Percentiles rank a stretch among this genome's conserved stretches.
These are phyloP conservation scores for Mystacides longicornis DNA, from an alignment of 2,888 invertebrate genomes.

Conservation along the genomic window DNA sequence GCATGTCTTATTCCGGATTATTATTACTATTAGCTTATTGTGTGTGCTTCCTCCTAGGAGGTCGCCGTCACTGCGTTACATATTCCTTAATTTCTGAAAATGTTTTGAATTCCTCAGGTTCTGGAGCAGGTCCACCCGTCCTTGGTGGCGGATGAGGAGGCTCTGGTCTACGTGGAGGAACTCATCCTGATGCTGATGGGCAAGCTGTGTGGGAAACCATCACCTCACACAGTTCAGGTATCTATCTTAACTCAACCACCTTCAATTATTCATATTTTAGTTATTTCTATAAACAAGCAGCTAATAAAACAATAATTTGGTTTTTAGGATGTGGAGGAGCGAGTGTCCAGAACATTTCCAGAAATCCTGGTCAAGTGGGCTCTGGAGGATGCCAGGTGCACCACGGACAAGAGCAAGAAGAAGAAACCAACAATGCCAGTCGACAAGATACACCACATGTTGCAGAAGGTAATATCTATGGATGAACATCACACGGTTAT, in stretches of 20 bases:
- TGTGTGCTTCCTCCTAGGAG: too few species aligned
- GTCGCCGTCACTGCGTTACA: too few species aligned
- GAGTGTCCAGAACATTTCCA: slow-evolving; percentile 89
- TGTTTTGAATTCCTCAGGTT: slow-evolving; percentile 52
- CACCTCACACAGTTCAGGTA: slow-evolving; percentile 72
- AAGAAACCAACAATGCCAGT: slow-evolving; percentile 66
- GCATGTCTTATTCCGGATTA: too few species aligned
- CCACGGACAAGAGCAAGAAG: slow-evolving; percentile 71
- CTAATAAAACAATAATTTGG: too few species aligned
- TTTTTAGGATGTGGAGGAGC: slow-evolving; percentile 82
- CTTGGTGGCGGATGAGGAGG: slow-evolving; percentile 78
- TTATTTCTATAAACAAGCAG: too few species aligned
- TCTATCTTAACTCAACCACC: too few species aligned
- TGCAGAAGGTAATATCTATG: slow-evolving; percentile 58
- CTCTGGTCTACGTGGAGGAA: slow-evolving; percentile 86
- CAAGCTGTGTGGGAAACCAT: slow-evolving; percentile 79
- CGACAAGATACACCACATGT: slow-evolving; percentile 81
- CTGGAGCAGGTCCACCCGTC: slow-evolving; percentile 87
- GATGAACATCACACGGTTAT: not conserved
- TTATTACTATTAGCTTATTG: too few species aligned
- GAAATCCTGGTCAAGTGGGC: slow-evolving; percentile 93
- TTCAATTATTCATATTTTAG: too few species aligned
- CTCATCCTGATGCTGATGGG: slow-evolving; percentile 81
- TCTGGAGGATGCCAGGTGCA: slow-evolving; percentile 79
- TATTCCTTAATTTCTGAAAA: not conserved